Conservation (phyloP, 2,888 invertebrate genomes). For the Drosophila basisetae region DNA sequence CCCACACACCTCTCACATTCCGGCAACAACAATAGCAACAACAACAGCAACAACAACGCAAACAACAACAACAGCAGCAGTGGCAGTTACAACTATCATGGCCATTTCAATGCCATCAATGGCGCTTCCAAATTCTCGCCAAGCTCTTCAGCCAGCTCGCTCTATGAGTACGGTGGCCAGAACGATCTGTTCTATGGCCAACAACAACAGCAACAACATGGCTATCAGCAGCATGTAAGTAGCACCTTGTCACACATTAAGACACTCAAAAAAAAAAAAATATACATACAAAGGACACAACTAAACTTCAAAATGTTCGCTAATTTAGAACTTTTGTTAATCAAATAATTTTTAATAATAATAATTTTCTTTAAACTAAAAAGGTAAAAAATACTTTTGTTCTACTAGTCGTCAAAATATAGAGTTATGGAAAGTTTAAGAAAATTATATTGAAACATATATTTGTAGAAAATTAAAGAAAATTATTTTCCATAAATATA, state of each 20-base stretch:
- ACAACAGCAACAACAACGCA: conserved; percentile 26
- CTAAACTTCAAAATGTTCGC: too few species aligned
- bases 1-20: conserved; percentile 47
- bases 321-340: too few species aligned
- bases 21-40: conserved; percentile 21
- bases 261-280: too few species aligned
- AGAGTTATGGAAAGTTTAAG: neutral
- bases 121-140: conserved; percentile 76
- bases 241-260: neutral
- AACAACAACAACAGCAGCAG: conserved; percentile 59
- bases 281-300: too few species aligned
- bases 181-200: conserved; percentile 65
- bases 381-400: neutral
- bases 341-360: too few species aligned
- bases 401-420: neutral
- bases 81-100: conserved; percentile 80
- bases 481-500: too few species aligned
- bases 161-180: conserved; percentile 85
- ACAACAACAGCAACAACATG: conserved; percentile 69
- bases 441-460: neutral
- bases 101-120: conserved; percentile 85
- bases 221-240: conserved; percentile 82
- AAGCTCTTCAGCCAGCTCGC: conserved; percentile 78
- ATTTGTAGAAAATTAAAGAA: neutral
- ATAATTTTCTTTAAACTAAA: too few species aligned